These are phyloP conservation scores for Anthophora plumipes DNA, from an alignment of 2,888 invertebrate species.

Conservation along the genomic window DNA sequence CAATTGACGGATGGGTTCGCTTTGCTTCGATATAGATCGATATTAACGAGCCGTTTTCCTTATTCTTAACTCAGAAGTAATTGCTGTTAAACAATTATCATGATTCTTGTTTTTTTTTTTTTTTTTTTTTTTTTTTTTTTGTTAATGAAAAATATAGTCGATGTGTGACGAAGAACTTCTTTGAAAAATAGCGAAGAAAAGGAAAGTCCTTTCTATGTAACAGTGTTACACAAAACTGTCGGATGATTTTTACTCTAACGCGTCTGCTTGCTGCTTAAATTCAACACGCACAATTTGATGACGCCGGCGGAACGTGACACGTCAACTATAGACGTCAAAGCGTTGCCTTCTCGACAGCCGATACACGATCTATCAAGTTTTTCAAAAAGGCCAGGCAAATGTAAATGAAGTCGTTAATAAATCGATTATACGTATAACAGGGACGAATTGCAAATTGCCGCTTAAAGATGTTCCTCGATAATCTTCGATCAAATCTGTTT, in stretches of 20 bases:
- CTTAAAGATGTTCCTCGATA: not conserved
- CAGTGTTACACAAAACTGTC: too few relatives aligned
- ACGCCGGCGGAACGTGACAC: conserved; percentile 53
- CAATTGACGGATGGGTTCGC: not conserved
- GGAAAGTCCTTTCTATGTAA: too few relatives aligned
- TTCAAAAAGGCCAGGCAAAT: conserved; percentile 52
- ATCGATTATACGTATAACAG: not conserved
- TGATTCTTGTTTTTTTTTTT: too few relatives aligned
- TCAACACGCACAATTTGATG: conserved; percentile 11
- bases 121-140: too few relatives aligned
- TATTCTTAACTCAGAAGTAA: too few relatives aligned
- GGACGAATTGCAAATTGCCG: not conserved
- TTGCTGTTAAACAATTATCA: too few relatives aligned
- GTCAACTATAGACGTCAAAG: conserved; percentile 10
- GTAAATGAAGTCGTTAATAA: conserved; percentile 48
- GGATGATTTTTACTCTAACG: too few relatives aligned
- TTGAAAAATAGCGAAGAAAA: too few relatives aligned
- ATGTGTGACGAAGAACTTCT: too few relatives aligned
- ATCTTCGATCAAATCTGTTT: not conserved
- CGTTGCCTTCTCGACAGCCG: conserved; percentile 4
- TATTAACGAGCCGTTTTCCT: conserved; percentile 21
- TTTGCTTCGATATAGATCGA: not conserved
- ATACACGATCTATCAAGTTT: conserved; percentile 57
- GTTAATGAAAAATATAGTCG: too few relatives aligned
- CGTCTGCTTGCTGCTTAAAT: too few relatives aligned